These are phyloP conservation scores for Pantala flavescens DNA, from an alignment of 1,140 invertebrate genomes.

Conservation along the genomic window DNA sequence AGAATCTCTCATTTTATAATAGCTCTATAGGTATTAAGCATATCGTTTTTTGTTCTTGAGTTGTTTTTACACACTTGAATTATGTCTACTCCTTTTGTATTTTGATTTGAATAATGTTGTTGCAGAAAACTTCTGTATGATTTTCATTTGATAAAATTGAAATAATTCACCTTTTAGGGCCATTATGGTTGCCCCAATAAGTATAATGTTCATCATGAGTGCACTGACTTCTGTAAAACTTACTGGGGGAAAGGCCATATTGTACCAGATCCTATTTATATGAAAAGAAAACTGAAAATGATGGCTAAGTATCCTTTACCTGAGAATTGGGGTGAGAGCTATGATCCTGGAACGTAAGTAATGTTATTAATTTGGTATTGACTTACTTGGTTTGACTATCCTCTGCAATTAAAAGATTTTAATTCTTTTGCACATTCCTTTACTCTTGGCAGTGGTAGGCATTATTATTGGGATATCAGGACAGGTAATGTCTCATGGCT, in stretches of 20 bases:
- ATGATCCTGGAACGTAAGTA: slow-evolving; percentile 73
- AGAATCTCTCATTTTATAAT: no score
- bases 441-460: slow-evolving; percentile 50
- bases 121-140: no score
- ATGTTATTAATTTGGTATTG: slow-evolving; percentile 15
- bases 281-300: slow-evolving; percentile 61
- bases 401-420: no score
- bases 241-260: slow-evolving; percentile 69
- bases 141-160: not conserved
- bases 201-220: slow-evolving; percentile 90
- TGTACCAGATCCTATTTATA: slow-evolving; percentile 61
- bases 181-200: slow-evolving; percentile 90
- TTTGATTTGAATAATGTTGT: not conserved
- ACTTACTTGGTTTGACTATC: slow-evolving; percentile 16
- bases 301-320: slow-evolving; percentile 85
- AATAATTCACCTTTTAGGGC: slow-evolving; percentile 35
- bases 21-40: no score
- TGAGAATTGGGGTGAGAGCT: slow-evolving; percentile 84
- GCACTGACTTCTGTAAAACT: slow-evolving; percentile 77
- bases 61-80: no score
- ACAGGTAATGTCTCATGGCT: slow-evolving; percentile 92
- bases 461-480: slow-evolving; percentile 90
- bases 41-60: no score
- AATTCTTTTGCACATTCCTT: slow-evolving; percentile 19
- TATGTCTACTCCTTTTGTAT: slow-evolving; percentile 24